Base-by-base conservation (phyloP, 2,797 vertebrate species). In the Enteromius thamalakanensis region DNA sequence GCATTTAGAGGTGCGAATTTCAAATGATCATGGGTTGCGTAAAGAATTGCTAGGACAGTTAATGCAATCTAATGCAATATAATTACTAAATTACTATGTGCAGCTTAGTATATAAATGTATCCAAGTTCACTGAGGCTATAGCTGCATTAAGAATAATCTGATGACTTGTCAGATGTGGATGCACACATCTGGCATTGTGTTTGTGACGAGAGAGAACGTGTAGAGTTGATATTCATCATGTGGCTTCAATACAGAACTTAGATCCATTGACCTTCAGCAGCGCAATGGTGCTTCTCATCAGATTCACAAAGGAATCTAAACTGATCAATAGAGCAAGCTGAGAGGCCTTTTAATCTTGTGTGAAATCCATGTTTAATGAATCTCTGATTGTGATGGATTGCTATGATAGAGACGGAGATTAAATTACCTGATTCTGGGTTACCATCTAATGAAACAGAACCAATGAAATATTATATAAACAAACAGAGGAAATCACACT, bases 271-370 rank as follows among this genome's bases (percentile, higher is more conserved):
- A 76, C 53, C 53, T 76, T 76, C 34, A 26, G 53, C 21, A 40
- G 53, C 0, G 34, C 74, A 42, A 76, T 32, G 40, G 17, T 47
- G 40, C 76, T 78, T 32, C 11, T 49, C 58, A 21, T 78, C 40
- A 83, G 19, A 77, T 45, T 68, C 47, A 23, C 32, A 76, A 74
- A 69, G 67, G 47, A 26, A 79, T 72, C 55, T 65, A 60, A 71
- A 62, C n/a, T 71, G 80, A 67, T 76, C 71, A 65, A 55, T 76
- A 51, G 53, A 62, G 11, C 79, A 71, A 0, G 4, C 68, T 74
- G 85, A 89, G 81, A 85, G 1, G 90, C 72, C 49, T 26, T 34
- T 55, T 82, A 26, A 70, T 40, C 58, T 19, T 75, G 32, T 68
- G 40, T 77, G 62, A 67, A 75, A 82, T 76, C 60, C 32, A 65